phyloP scores from a whole-genome alignment of 37 sponge, comb jelly and placozoan genomes.

The Dysidea cf. avara region DNA sequence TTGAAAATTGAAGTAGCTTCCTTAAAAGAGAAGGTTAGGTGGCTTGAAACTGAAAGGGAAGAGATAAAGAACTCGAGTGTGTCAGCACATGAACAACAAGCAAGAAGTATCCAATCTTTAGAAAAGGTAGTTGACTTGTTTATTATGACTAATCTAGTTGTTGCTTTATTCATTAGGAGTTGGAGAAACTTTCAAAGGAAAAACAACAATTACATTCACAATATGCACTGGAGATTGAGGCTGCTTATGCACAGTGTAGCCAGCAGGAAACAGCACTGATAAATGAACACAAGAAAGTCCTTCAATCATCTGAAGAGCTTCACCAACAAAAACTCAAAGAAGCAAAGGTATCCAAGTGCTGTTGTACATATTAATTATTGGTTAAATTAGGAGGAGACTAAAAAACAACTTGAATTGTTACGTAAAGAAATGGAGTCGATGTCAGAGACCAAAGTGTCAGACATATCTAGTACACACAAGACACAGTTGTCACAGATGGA shows the following conservation, averaged over 20 bases:
- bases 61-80: slow-evolving; percentile 7
- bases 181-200: slow-evolving; percentile 40
- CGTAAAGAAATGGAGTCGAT: slow-evolving; percentile 1
- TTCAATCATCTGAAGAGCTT: slow-evolving; percentile 33
- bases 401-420: neutral
- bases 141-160: too few species aligned
- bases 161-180: too few species aligned
- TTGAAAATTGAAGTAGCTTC: slow-evolving; percentile 9
- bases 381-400: neutral
- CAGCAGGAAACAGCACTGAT: slow-evolving; percentile 51
- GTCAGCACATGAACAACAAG: slow-evolving; percentile 21
- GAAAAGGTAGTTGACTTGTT: slow-evolving; percentile 58
- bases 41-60: slow-evolving; percentile 47
- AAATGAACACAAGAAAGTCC: slow-evolving; percentile 22
- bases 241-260: slow-evolving; percentile 58
- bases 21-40: slow-evolving; percentile 13
- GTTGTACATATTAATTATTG: neutral
- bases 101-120: slow-evolving; percentile 12
- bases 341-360: neutral
- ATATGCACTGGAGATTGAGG: slow-evolving; percentile 80
- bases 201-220: slow-evolving; percentile 64
- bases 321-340: slow-evolving; percentile 15
- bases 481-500: too few species aligned
- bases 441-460: neutral
- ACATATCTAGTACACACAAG: neutral